Evolutionary conservation across 2,113 vertebrate genomes (phyloP).

Genomic region (Albula glossodonta): DNA sequence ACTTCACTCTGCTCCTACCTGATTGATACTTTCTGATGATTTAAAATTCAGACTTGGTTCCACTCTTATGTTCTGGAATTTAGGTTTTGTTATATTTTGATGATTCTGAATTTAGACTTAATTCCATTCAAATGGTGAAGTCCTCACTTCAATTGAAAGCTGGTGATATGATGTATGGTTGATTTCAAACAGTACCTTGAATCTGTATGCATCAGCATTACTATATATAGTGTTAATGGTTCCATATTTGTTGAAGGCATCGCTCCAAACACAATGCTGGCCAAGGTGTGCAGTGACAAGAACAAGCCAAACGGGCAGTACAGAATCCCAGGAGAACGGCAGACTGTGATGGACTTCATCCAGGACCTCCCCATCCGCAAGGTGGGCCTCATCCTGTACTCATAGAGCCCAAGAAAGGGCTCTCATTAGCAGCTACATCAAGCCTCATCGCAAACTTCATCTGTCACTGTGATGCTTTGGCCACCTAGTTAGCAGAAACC

Average conservation of each 20-base stretch:
- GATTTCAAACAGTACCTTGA: neutral
- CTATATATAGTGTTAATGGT: neutral
- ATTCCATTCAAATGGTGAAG: no score
- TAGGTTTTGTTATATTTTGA: no score
- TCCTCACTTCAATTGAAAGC: no score
- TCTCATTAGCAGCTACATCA: neutral
- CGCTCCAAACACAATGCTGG: conserved; percentile 92
- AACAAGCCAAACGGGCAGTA: conserved; percentile 96
- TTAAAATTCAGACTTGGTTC: no score
- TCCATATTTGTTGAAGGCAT: conserved; percentile 77
- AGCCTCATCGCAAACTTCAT: neutral
- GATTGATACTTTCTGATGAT: no score
- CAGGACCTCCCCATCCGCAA: conserved; percentile 90
- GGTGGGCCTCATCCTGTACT: conserved; percentile 64
- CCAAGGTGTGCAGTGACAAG: conserved; percentile 95
- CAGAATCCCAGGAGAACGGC: conserved; percentile 74
- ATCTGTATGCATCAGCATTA: neutral
- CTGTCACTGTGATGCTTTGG: neutral
- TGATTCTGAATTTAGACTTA: no score
- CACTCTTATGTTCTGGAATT: no score
- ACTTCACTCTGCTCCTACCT: neutral
- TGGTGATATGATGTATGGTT: no score
- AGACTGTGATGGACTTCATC: conserved; percentile 86
- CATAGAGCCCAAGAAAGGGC: neutral
- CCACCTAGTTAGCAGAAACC: no score